phyloP scores from a whole-genome alignment of 2,888 invertebrate genomes.

The Caenorhabditis auriculariae region DNA sequence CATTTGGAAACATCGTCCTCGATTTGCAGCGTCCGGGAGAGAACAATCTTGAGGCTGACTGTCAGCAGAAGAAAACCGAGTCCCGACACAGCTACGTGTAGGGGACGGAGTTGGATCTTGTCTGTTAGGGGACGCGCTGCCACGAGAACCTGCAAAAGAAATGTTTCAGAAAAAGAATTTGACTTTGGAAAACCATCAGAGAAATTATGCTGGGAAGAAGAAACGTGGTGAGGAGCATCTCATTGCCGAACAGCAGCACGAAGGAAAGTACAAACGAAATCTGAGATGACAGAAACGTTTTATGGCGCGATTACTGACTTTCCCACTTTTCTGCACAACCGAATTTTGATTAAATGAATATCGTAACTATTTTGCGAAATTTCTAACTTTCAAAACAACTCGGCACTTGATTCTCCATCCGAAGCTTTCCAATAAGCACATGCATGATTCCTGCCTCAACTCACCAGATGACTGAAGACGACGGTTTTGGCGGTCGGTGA shows the following conservation, averaged over 20 bases:
- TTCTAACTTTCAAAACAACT: too few relatives aligned
- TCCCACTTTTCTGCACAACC: too few relatives aligned
- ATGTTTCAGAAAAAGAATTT: not conserved
- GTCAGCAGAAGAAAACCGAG: slow-evolving; percentile 61
- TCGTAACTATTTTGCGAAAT: slow-evolving; percentile 4
- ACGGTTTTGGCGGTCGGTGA: slow-evolving; percentile 64
- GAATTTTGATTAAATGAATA: slow-evolving; percentile 4
- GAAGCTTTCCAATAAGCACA: too few relatives aligned
- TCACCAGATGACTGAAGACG: slow-evolving; percentile 67
- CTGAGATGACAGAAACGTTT: too few relatives aligned
- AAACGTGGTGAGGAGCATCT: slow-evolving; percentile 70
- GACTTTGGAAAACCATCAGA: slow-evolving; percentile 40
- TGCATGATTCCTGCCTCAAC: too few relatives aligned
- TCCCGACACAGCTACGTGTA: slow-evolving; percentile 55
- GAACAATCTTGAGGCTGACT: slow-evolving; percentile 64
- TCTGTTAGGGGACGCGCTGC: slow-evolving; percentile 17
- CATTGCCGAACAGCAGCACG: slow-evolving; percentile 70
- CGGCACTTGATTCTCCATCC: too few relatives aligned
- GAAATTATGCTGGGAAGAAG: slow-evolving; percentile 66
- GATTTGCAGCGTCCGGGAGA: slow-evolving; percentile 62
- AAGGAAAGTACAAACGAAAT: slow-evolving; percentile 66
- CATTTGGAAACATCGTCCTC: slow-evolving; percentile 66
- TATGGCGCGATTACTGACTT: too few relatives aligned
- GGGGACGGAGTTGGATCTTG: slow-evolving; percentile 35
- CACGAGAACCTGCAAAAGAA: slow-evolving; percentile 30